These are phyloP conservation scores for Lepidurus packardi DNA, from an alignment of 1,140 invertebrate genomes.

Conservation along the genomic window DNA sequence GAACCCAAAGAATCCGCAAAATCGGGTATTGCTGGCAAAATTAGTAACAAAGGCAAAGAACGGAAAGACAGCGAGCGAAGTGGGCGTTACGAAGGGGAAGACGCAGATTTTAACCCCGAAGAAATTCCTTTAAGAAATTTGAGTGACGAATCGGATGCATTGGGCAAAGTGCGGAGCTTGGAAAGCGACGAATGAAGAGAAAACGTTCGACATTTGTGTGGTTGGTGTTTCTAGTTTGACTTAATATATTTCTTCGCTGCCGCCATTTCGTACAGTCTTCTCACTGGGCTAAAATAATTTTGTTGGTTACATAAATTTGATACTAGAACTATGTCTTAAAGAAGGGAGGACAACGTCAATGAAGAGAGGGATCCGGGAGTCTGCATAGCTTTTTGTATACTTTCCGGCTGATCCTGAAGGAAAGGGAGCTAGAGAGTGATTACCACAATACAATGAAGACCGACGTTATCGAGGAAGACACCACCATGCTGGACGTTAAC, in stretches of 20 bases:
- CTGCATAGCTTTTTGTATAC: slow-evolving; percentile 19
- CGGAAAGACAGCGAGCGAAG: background rate
- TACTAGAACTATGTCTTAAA: background rate
- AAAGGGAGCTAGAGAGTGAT: background rate
- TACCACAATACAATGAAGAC: slow-evolving; percentile 1
- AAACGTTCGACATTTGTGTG: background rate
- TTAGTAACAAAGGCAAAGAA: background rate
- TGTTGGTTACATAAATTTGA: slow-evolving; percentile 5
- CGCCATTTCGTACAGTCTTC: background rate
- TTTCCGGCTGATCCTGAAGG: background rate
- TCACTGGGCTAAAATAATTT: slow-evolving; percentile 15
- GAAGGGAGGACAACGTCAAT: background rate
- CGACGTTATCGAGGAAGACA: background rate
- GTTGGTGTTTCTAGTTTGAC: background rate
- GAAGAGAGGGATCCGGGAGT: background rate
- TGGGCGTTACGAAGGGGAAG: background rate
- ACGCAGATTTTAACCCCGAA: background rate
- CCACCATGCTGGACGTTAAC: background rate
- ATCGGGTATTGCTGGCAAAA: background rate
- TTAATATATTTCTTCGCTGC: slow-evolving; percentile 15
- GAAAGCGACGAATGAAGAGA: background rate
- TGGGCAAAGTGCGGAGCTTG: background rate
- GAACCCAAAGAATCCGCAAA: background rate
- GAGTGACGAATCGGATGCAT: slow-evolving; percentile 2
- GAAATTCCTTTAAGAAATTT: slow-evolving; percentile 2